These are phyloP conservation scores for Argopecten irradians DNA, from an alignment of 1,140 invertebrate genomes.

Conservation along the genomic window DNA sequence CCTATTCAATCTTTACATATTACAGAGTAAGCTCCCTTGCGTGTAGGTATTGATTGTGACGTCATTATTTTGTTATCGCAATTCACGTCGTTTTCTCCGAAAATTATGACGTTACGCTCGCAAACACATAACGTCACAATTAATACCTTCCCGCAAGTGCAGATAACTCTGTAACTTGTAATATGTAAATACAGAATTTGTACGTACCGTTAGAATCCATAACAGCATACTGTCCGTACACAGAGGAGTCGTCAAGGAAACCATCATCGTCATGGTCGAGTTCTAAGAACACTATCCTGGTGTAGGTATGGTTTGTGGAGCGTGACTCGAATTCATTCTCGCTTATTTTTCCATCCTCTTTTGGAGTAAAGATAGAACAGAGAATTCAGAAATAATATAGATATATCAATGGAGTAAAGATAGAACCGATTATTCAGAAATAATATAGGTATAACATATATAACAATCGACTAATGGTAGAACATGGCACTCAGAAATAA, in stretches of 20 bases:
- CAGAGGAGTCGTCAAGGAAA: neutral
- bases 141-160: neutral
- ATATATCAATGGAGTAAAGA: neutral
- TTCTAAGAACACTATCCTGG: neutral
- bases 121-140: no score
- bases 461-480: no score
- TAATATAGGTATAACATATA: no score
- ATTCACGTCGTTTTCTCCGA: no score
- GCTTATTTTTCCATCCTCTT: neutral
- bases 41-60: no score
- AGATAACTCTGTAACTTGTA: neutral
- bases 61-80: no score
- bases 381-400: no score
- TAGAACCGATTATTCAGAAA: neutral
- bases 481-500: no score
- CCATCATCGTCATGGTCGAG: neutral
- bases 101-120: no score
- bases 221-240: neutral
- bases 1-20: no score
- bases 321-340: neutral
- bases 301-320: neutral
- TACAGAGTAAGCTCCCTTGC: no score
- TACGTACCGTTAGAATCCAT: neutral
- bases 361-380: neutral
- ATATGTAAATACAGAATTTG: neutral